These are phyloP conservation scores for Aeoliscus strigatus DNA, from an alignment of 2,797 vertebrate genomes.

Conservation along the genomic window DNA sequence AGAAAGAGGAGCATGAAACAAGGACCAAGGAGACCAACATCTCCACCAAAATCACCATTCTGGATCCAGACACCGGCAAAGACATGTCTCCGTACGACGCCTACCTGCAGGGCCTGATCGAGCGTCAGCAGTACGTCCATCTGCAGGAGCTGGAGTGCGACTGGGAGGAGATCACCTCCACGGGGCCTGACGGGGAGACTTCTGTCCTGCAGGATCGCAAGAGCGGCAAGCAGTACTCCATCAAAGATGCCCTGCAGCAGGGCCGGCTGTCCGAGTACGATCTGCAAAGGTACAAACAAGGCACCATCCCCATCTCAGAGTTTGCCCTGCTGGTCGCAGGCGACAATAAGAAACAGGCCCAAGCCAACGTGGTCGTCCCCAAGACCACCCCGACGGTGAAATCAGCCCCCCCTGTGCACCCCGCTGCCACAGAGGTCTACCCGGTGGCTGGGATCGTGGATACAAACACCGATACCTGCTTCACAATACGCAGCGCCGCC, in stretches of 20 bases:
- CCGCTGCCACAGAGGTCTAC: constrained; percentile 66
- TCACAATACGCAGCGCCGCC: constrained; percentile 85
- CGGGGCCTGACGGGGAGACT: constrained; percentile 78
- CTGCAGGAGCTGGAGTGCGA: constrained; percentile 91
- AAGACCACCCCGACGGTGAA: constrained; percentile 45
- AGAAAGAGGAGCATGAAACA: constrained; percentile 83
- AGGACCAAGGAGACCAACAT: constrained; percentile 88
- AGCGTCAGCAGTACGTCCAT: constrained; percentile 86
- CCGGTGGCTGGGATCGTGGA: constrained; percentile 89
- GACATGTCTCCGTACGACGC: constrained; percentile 93
- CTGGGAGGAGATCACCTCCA: constrained; percentile 90
- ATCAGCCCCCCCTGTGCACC: constrained; percentile 35
- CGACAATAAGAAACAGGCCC: constrained; percentile 66
- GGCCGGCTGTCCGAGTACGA: constrained; percentile 85
- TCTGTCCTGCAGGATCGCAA: constrained; percentile 87
- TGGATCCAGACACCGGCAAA: constrained; percentile 91
- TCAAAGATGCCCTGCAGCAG: constrained; percentile 78
- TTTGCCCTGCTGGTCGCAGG: constrained; percentile 91
- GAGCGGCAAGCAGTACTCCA: constrained; percentile 88
- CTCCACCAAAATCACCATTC: constrained; percentile 89
- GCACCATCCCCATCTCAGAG: constrained; percentile 87
- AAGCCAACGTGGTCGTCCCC: constrained; percentile 22
- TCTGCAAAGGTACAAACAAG: constrained; percentile 77
- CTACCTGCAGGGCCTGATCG: constrained; percentile 85
- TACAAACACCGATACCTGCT: constrained; percentile 81